These are phyloP conservation scores for Tauraco hartlaubi DNA, from an alignment of 2,797 vertebrate genomes.

Conservation along the genomic window DNA sequence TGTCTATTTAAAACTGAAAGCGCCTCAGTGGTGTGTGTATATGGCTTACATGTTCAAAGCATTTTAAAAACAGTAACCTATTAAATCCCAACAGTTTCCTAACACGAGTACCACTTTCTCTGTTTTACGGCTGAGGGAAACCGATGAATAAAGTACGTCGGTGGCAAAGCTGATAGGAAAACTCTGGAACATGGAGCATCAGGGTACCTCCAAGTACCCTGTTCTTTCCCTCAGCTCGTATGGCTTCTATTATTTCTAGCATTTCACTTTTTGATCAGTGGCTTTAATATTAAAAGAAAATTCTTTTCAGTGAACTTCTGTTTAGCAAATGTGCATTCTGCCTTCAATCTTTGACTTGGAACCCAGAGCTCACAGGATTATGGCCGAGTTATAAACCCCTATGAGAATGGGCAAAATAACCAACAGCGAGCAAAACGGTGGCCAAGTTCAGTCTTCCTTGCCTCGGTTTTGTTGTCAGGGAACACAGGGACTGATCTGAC, in stretches of 20 bases:
- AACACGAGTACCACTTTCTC: background rate
- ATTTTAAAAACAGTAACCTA: background rate
- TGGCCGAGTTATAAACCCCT: background rate
- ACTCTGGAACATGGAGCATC: background rate
- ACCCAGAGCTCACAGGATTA: background rate
- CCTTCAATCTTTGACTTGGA: background rate
- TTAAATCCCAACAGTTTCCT: background rate
- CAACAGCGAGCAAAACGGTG: background rate
- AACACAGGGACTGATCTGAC: background rate
- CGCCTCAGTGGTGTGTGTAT: background rate
- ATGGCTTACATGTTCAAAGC: background rate
- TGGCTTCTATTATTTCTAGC: slow-evolving; percentile 6
- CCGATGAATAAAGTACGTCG: background rate
- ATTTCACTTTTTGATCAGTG: slow-evolving; percentile 4
- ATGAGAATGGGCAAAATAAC: background rate
- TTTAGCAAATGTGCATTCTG: slow-evolving; percentile 37
- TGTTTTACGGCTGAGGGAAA: background rate
- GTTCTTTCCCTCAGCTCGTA: background rate
- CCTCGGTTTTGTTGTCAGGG: background rate
- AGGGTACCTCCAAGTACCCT: background rate
- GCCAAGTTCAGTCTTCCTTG: background rate
- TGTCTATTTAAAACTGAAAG: background rate
- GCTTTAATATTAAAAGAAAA: slow-evolving; percentile 34
- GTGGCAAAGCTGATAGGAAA: slow-evolving; percentile 2
- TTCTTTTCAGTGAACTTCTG: background rate